phyloP scores from a whole-genome alignment of 2,113 vertebrate species.

The Triplophysa tibetana region DNA sequence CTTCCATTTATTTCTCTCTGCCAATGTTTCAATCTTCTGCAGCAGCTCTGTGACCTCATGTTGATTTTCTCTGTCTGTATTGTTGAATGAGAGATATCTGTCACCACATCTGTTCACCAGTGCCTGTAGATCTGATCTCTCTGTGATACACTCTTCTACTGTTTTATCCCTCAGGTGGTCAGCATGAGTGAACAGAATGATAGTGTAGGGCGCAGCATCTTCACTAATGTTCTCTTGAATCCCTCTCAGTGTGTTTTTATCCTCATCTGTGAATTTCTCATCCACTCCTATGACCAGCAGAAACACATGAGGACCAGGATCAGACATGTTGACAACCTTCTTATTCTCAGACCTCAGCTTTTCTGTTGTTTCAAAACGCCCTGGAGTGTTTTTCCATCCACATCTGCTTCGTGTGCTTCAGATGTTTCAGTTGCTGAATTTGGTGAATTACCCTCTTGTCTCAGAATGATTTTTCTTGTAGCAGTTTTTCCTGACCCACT shows the following conservation, averaged over 20 bases:
- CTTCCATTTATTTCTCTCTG: neutral
- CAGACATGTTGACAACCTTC: constrained; percentile 54
- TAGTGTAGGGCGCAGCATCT: neutral
- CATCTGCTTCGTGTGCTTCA: neutral
- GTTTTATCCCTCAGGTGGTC: no score
- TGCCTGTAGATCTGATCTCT: neutral
- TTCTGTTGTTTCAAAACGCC: constrained; percentile 15
- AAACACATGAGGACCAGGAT: neutral
- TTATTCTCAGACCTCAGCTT: neutral
- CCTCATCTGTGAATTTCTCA: neutral
- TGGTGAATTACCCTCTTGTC: neutral
- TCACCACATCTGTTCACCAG: neutral
- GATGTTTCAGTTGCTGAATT: constrained; percentile 7
- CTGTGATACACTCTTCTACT: neutral
- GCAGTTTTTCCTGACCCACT: constrained; percentile 43
- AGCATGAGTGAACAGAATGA: neutral
- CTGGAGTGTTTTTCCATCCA: constrained; percentile 52
- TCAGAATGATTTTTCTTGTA: constrained; percentile 59
- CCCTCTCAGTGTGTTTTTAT: neutral
- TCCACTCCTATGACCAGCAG: neutral
- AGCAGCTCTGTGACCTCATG: neutral
- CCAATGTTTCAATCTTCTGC: neutral
- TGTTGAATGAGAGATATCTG: neutral
- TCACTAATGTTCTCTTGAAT: neutral
- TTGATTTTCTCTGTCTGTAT: neutral